phyloP scores from a whole-genome alignment of 1,140 invertebrate species.

The Caenorhabditis brenneri region DNA sequence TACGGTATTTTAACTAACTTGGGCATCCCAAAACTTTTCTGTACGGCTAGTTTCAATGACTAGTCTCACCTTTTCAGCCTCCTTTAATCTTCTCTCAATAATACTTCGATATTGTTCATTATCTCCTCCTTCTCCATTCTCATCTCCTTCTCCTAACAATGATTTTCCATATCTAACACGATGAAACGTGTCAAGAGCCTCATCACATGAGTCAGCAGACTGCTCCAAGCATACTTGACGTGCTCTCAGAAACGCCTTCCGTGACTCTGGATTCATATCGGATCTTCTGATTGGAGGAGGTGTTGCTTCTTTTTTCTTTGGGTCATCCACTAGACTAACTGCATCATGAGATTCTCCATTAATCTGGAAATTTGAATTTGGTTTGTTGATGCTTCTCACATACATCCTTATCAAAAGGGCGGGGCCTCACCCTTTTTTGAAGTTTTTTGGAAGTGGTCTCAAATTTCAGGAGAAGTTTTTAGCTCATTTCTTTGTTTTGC shows the following conservation, averaged over 20 bases:
- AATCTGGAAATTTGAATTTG: neutral
- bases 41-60: too few species aligned
- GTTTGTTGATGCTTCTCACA: neutral
- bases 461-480: too few species aligned
- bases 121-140: neutral
- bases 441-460: too few species aligned
- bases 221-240: conserved; percentile 12
- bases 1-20: too few species aligned
- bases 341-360: conserved; percentile 26
- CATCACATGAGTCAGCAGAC: conserved; percentile 1
- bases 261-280: conserved; percentile 5
- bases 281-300: conserved; percentile 8
- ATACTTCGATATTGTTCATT: neutral
- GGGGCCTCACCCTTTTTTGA: too few species aligned
- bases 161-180: conserved; percentile 25
- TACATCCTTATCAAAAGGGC: too few species aligned
- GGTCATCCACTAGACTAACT: conserved; percentile 6
- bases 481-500: too few species aligned
- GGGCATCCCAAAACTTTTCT: too few species aligned
- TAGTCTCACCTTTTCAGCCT: neutral
- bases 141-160: neutral
- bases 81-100: neutral
- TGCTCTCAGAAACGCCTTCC: neutral
- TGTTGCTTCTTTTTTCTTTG: neutral
- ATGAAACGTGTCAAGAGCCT: conserved; percentile 21